A percentile compares a stretch with the other conserved stretches of the same genome.
phyloP scores from a whole-genome alignment of 2,797 vertebrate species.

The Notamacropus eugenii region DNA sequence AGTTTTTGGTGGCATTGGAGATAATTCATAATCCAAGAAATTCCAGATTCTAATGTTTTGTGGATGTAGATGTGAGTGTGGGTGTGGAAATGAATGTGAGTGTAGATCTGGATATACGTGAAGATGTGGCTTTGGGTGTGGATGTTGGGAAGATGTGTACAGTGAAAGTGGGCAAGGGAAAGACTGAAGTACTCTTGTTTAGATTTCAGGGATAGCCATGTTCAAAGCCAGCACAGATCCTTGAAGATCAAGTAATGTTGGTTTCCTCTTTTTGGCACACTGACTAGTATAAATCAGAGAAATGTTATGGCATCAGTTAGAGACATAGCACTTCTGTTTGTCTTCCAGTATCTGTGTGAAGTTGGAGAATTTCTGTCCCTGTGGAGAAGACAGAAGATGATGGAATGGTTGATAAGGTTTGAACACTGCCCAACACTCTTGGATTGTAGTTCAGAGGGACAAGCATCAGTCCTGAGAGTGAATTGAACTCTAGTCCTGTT shows the following conservation, averaged over 20 bases:
- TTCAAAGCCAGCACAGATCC: not conserved
- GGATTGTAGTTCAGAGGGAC: not conserved
- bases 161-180: not conserved
- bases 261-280: not conserved
- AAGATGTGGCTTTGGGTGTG: not conserved
- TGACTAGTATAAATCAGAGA: not conserved
- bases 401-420: not conserved
- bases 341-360: not conserved
- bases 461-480: too few species aligned
- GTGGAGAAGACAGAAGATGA: not conserved
- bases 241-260: not conserved
- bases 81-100: not conserved
- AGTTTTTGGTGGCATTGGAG: conserved; percentile 44
- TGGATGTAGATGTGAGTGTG: not conserved
- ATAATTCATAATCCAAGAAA: conserved; percentile 23
- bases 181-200: not conserved
- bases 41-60: not conserved
- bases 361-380: not conserved
- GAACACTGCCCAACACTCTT: not conserved
- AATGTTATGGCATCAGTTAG: not conserved
- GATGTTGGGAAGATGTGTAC: not conserved
- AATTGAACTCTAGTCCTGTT: not conserved
- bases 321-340: not conserved
- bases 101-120: not conserved
- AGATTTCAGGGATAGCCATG: not conserved